phyloP scores from a whole-genome alignment of 2,797 vertebrate species.

The Sebastes wilsoni region DNA sequence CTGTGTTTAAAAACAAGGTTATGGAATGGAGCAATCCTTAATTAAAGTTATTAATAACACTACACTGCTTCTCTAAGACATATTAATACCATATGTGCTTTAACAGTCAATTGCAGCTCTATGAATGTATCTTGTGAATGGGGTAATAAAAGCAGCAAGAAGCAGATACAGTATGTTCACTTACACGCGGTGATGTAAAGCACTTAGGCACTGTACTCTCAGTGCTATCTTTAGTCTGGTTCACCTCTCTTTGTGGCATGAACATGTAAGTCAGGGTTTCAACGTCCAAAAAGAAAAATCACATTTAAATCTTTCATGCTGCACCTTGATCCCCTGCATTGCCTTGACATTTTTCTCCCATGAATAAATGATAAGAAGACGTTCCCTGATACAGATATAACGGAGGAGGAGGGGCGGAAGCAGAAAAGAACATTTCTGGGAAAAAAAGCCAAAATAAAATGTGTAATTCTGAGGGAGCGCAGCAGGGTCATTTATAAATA shows the following conservation, averaged over 20 bases:
- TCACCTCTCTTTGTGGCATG: neutral
- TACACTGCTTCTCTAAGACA: neutral
- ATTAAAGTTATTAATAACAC: neutral
- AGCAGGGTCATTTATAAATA: neutral
- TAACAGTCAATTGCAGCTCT: neutral
- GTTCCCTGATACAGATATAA: neutral
- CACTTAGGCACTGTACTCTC: neutral
- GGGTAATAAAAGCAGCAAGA: neutral
- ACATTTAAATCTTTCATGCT: slow-evolving; percentile 38
- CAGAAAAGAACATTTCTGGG: neutral
- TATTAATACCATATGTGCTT: neutral
- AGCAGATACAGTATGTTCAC: neutral
- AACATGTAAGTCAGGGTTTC: neutral
- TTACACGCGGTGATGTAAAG: neutral
- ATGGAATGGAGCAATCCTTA: neutral
- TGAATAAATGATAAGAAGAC: slow-evolving; percentile 46
- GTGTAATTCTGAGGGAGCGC: neutral
- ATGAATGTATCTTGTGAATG: neutral
- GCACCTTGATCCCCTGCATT: slow-evolving; percentile 11
- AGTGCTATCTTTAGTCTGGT: neutral
- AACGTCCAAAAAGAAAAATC: neutral
- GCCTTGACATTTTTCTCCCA: slow-evolving; percentile 37
- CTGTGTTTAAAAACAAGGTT: too few species aligned
- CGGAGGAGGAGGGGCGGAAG: neutral
- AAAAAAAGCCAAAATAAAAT: neutral